Evolutionary conservation across 2,888 invertebrate species (phyloP).

Genomic region (Lasiommata megera): DNA sequence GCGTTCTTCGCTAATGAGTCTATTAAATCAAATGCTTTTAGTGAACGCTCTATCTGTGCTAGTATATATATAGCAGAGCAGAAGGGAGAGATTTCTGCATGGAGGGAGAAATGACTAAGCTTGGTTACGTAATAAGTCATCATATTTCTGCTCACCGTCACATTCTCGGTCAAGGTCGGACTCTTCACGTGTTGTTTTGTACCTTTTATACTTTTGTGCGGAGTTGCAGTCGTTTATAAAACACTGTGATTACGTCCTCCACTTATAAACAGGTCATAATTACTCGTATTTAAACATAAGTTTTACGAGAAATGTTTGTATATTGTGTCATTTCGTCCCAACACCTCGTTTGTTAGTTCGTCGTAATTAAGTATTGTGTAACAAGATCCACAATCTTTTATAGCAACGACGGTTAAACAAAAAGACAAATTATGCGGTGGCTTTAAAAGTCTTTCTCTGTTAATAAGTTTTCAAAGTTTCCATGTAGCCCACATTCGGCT

Average conservation of each 20-base stretch:
- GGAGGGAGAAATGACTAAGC: constrained; percentile 11
- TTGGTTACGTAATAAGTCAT: constrained; percentile 28
- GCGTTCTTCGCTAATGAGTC: constrained; percentile 21
- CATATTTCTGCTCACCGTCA: constrained; percentile 26
- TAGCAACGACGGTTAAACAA: no score
- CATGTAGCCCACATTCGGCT: no score
- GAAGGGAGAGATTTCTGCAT: not conserved
- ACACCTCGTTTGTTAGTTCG: no score
- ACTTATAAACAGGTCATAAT: not conserved
- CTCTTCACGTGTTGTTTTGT: constrained; percentile 25
- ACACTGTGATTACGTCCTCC: constrained; percentile 22
- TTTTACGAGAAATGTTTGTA: no score
- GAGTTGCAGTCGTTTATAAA: constrained; percentile 5
- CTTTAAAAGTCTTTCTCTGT: no score
- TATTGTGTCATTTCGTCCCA: no score
- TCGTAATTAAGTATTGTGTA: no score
- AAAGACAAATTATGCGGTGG: no score
- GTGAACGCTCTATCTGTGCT: constrained; percentile 20
- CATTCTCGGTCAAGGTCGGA: constrained; percentile 27
- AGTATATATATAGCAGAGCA: constrained; percentile 7
- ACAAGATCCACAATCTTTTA: no score
- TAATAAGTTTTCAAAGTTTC: no score
- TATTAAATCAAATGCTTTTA: constrained; percentile 41
- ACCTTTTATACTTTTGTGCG: constrained; percentile 18
- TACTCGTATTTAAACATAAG: not conserved